These are phyloP conservation scores for Microctonus hyperodae DNA, from an alignment of 2,888 invertebrate genomes.

Conservation along the genomic window DNA sequence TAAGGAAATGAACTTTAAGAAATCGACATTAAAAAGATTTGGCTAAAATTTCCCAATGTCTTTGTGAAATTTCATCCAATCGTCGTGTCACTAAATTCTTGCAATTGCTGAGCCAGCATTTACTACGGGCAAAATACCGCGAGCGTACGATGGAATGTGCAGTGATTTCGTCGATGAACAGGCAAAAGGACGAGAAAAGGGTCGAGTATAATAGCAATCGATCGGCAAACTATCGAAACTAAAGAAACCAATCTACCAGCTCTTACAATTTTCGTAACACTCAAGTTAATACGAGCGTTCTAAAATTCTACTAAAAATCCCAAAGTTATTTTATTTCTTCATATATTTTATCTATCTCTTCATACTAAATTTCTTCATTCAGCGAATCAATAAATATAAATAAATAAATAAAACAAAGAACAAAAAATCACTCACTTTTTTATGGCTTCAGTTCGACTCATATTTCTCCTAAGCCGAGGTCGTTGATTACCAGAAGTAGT, in stretches of 20 bases:
- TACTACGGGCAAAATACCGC: background rate
- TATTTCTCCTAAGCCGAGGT: conserved; percentile 65
- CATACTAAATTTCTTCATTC: background rate
- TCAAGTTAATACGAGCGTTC: background rate
- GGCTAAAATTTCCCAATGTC: background rate
- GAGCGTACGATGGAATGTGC: conserved; percentile 9
- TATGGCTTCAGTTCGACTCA: conserved; percentile 60
- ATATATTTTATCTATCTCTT: background rate
- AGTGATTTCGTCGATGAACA: background rate
- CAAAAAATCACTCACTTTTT: conserved; percentile 57
- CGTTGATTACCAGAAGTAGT: conserved; percentile 62
- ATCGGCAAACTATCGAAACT: background rate
- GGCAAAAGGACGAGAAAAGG: background rate
- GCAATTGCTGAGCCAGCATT: conserved; percentile 13
- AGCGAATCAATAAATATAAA: background rate
- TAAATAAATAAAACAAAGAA: background rate
- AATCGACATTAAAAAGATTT: background rate
- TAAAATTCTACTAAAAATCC: background rate
- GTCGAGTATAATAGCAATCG: conserved; percentile 7
- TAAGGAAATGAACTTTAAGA: background rate
- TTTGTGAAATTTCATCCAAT: background rate
- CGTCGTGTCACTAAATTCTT: conserved; percentile 3
- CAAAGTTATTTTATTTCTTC: background rate
- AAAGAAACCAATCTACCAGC: background rate
- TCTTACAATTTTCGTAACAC: background rate